Percentiles rank a stretch among this genome's conserved stretches.
Evolutionary conservation across 2,888 invertebrate species (phyloP).

Genomic region (Trichacis sp.): DNA sequence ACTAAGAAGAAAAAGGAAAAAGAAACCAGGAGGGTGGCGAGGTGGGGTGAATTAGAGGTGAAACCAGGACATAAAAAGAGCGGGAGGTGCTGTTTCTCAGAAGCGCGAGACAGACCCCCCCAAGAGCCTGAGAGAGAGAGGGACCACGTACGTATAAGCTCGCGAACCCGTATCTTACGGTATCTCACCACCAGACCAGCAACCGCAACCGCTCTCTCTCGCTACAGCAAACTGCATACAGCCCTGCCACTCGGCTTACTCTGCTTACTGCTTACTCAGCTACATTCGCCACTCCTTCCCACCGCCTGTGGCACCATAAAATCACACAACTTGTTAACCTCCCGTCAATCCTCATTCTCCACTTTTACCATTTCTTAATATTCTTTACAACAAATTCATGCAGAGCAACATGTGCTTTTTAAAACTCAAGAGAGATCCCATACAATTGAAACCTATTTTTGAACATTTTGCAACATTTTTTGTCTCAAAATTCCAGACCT

Average conservation of each 20-base stretch:
- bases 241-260: slow-evolving; percentile 66
- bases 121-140: slow-evolving; percentile 42
- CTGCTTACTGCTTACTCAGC: slow-evolving; percentile 67
- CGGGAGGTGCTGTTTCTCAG: slow-evolving; percentile 17
- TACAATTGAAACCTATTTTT: no score
- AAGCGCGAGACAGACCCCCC: slow-evolving; percentile 37
- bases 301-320: slow-evolving; percentile 70
- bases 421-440: no score
- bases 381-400: no score
- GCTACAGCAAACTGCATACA: slow-evolving; percentile 67
- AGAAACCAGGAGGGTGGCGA: slow-evolving; percentile 20
- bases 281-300: slow-evolving; percentile 68
- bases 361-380: slow-evolving; percentile 2
- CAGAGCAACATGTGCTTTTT: no score
- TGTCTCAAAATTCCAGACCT: no score
- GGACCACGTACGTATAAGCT: no score
- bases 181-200: slow-evolving; percentile 63
- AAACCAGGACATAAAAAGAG: slow-evolving; percentile 27
- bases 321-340: slow-evolving; percentile 67
- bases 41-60: slow-evolving; percentile 44
- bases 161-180: slow-evolving; percentile 48
- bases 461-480: no score
- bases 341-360: slow-evolving; percentile 40
- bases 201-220: slow-evolving; percentile 53
- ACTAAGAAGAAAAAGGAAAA: no score